phyloP scores from a whole-genome alignment of 2,113 vertebrate species.

The Toxostoma redivivum region DNA sequence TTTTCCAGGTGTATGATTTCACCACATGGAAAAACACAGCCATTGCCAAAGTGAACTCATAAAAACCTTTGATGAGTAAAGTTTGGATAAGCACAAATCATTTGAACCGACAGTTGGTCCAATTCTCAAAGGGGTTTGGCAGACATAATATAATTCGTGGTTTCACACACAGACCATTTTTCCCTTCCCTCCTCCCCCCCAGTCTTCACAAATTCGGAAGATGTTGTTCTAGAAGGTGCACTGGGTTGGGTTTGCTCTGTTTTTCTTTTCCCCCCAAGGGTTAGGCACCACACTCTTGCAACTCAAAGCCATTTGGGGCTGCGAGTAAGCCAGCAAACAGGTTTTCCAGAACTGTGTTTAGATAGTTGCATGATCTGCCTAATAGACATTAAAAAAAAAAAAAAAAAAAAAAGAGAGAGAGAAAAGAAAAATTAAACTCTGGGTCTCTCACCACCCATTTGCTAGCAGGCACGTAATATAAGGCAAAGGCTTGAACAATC shows the following conservation, averaged over 20 bases:
- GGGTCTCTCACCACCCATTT: constrained; percentile 53
- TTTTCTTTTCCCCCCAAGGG: constrained; percentile 34
- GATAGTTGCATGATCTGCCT: constrained; percentile 54
- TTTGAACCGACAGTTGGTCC: constrained; percentile 51
- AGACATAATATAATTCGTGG: constrained; percentile 65
- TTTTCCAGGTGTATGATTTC: constrained; percentile 73
- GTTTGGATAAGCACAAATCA: constrained; percentile 72
- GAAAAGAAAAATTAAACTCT: constrained; percentile 30
- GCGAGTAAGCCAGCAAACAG: constrained; percentile 52
- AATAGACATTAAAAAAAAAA: constrained; percentile 11
- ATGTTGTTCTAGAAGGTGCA: constrained; percentile 59
- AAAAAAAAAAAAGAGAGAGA: neutral
- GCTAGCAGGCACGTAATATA: constrained; percentile 67
- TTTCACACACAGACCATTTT: constrained; percentile 61
- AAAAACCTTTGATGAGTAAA: constrained; percentile 69
- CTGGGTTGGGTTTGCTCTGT: constrained; percentile 15
- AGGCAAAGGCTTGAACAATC: constrained; percentile 56
- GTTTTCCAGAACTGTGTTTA: constrained; percentile 57
- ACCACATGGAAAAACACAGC: constrained; percentile 61
- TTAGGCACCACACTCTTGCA: constrained; percentile 27
- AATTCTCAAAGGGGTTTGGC: constrained; percentile 60
- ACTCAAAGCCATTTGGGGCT: constrained; percentile 27
- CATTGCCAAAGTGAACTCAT: constrained; percentile 64
- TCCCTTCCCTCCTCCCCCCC: neutral
- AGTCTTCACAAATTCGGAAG: constrained; percentile 36